A percentile compares a stretch with the other conserved stretches of the same genome.
Conservation (phyloP, 2,113 vertebrate genomes). For the Zapus hudsonius region DNA sequence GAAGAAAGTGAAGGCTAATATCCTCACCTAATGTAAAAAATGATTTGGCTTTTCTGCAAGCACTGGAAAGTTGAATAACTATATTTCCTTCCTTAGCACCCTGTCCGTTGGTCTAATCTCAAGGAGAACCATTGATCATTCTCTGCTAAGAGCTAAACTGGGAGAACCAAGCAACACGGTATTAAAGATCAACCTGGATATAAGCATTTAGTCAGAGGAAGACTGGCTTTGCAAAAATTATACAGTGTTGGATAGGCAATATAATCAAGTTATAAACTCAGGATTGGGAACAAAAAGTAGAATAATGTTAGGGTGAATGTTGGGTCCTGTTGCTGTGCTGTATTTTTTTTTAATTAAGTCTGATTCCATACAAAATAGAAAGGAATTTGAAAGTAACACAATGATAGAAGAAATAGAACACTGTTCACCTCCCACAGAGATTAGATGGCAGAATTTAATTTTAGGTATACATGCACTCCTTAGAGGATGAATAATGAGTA, state of each 20-base stretch:
- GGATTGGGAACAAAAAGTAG: not conserved
- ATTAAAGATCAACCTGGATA: not conserved
- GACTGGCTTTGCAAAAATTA: not conserved
- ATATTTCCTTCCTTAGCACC: not conserved
- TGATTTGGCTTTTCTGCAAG: not conserved
- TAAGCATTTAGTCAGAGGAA: not conserved
- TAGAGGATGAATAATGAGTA: conserved; percentile 72
- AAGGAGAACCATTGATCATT: not conserved
- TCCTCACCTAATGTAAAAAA: fast-evolving
- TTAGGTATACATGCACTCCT: conserved; percentile 39
- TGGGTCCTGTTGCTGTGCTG: not conserved
- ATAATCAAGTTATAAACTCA: not conserved
- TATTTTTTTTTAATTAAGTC: conserved; percentile 30
- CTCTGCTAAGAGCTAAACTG: not conserved
- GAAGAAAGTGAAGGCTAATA: not conserved
- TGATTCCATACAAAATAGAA: not conserved
- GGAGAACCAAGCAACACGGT: not conserved
- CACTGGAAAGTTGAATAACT: not conserved
- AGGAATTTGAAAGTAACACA: not conserved
- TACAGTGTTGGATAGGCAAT: not conserved
- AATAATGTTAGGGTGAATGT: not conserved
- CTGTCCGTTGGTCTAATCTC: not conserved
- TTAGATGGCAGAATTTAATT: conserved; percentile 62
- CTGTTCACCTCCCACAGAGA: not conserved
- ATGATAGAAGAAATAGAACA: not conserved